These are phyloP conservation scores for Neoseiulus cucumeris DNA, from an alignment of 1,140 invertebrate genomes.

Conservation along the genomic window DNA sequence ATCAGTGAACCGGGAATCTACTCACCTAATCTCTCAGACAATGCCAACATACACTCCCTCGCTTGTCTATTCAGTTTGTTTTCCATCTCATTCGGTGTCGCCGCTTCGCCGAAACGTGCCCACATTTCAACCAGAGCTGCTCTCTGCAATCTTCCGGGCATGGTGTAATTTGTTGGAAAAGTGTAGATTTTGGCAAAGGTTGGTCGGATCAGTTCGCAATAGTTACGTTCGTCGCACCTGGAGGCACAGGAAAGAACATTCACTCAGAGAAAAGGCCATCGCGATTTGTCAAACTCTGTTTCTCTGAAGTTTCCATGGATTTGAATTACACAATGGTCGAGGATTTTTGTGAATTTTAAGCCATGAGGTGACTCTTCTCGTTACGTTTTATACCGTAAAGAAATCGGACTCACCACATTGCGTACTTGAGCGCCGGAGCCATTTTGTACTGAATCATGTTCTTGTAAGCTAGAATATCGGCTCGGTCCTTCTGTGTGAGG, in stretches of 20 bases:
- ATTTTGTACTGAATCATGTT: background rate
- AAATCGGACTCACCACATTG: background rate
- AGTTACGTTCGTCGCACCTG: constrained; percentile 6
- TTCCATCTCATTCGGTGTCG: background rate
- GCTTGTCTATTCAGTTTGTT: background rate
- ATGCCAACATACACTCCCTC: background rate
- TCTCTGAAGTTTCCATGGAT: no score
- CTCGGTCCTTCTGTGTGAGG: background rate
- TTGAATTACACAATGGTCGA: no score
- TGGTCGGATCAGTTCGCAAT: background rate
- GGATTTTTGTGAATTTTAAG: no score
- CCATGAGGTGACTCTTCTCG: no score
- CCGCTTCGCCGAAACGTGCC: background rate
- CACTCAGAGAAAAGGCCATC: no score
- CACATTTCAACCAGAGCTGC: background rate
- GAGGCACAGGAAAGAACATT: background rate
- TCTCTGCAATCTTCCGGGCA: background rate
- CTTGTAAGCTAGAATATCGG: background rate
- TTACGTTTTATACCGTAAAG: background rate
- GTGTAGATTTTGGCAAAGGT: background rate
- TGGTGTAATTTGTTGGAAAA: background rate
- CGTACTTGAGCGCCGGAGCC: background rate
- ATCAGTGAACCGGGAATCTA: background rate
- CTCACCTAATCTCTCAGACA: background rate
- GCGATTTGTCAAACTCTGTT: no score